Base-by-base conservation (phyloP, 2,113 vertebrate genomes). In the Anthoscopus minutus region DNA sequence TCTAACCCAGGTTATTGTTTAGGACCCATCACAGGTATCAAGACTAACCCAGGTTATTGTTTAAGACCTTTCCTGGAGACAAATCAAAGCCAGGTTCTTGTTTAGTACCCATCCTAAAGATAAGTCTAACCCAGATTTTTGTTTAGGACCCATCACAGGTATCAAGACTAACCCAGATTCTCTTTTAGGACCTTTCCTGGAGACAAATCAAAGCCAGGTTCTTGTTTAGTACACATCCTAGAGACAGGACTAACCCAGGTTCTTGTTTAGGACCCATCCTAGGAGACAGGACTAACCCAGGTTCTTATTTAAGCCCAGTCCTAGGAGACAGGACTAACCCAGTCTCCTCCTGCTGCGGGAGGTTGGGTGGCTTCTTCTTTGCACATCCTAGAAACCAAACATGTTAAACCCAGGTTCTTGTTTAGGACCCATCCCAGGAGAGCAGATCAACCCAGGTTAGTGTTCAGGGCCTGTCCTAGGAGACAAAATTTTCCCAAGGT, bases 371-470 rank as follows among this genome's bases (percentile, higher is more conserved):
- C 4, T 25, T 54, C 37, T 22, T 50, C 47, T 54, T 27, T 42
- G 38, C 51, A 72, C 17, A 21, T 27, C 31, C 51, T 56, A 15
- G 42, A n/a, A 72, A 56, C 31, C 3, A 4, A n/a, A 27, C 31
- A 7, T 4, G 31, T 27, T n/a, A 72, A 50, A 61, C 19, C 8
- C 47, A n/a, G 19, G 24, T 14, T n/a, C 47, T 45, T 18, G 21
- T 54, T 37, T 21, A 21, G 24, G 38, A 40, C 7, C 15, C 7
- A 21, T 37, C 45, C 25, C 13, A 15, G 24, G 33, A 67, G 24
- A 11, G 17, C 15, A 2, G 18, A 15, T 1, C 9, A 37, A 2
- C 8, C 45, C 45, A 15, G 18, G n/a, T 3, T 4, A 1, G 18
- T 15, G 10, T 61, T 24, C 42, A n/a, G 30, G 16, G 5, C 28